Conservation (phyloP, 64 coral and sea anemone species). For the Trachythela sp. region DNA sequence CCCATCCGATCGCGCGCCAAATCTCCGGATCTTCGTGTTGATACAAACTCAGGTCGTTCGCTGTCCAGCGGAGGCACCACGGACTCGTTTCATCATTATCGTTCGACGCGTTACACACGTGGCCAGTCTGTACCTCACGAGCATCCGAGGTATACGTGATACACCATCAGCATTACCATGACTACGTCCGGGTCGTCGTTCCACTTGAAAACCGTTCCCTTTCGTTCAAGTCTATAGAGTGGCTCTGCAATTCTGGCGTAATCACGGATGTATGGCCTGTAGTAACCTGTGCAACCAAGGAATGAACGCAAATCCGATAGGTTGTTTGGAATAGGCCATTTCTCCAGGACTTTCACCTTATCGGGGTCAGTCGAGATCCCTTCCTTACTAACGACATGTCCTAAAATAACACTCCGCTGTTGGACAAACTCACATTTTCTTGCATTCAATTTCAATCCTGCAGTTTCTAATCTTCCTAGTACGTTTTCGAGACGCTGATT, state of each 20-base stretch:
- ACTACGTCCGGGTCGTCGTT: not conserved
- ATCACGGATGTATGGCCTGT: not conserved
- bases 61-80: slow-evolving; percentile 2
- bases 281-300: not conserved
- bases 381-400: slow-evolving; percentile 24
- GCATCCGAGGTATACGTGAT: not conserved
- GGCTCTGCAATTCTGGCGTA: slow-evolving; percentile 2
- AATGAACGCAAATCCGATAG: not conserved
- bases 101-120: not conserved
- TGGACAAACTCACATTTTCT: slow-evolving; percentile 18
- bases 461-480: not conserved
- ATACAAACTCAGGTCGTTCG: slow-evolving; percentile 1
- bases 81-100: slow-evolving; percentile 1
- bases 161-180: not conserved
- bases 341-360: slow-evolving; percentile 14
- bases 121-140: not conserved
- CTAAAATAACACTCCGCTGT: not conserved
- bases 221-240: slow-evolving; percentile 27
- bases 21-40: slow-evolving; percentile 13
- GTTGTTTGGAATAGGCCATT: slow-evolving; percentile 4
- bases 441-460: slow-evolving; percentile 10
- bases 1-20: not conserved
- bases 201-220: not conserved
- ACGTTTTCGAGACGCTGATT: slow-evolving; percentile 11
- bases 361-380: slow-evolving; percentile 30